Base-by-base conservation (phyloP, 2,113 vertebrate genomes). In the Saimiri boliviensis region DNA sequence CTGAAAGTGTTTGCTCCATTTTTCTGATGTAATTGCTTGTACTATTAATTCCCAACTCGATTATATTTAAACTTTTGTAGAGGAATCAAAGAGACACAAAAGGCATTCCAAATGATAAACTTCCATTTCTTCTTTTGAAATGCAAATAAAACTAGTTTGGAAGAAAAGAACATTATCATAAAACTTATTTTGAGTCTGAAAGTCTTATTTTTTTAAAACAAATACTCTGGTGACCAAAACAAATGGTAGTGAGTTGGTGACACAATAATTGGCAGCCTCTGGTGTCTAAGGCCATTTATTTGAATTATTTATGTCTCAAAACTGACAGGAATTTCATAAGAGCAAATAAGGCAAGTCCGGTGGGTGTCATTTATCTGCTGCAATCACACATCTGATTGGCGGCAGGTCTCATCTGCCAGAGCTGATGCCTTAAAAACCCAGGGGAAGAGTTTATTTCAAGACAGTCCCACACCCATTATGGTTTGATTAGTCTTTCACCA, bases 291-390 rank as follows among this genome's bases (percentile, higher is more conserved):
- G 93, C 77, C 92, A 98, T 98, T 98, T 98, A 60, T 80, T 89
- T 98, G 96, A 98, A 98, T 98, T 98, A 98, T 98, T 98, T 98
- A 98, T 98, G 79, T 83, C 70, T 91, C 94, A 98, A 97, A 97
- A 79, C 42, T 93, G 95, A 97, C 95, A 98, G 97, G 93, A 97
- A 96, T 98, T 98, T 98, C 95, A 86, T 96, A 97, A 97, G 85
- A 97, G 87, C 94, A 98, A 98, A 97, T 96, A 95, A 96, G 92
- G 58, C 49, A 86, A 93, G 86, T 97, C 97, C 95, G 91, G 86
- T 0, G 96, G 97, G 97, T 96, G 87, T 97, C 93, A 3, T 97
- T 98, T 97, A 95, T 93, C 77, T 93, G 96, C 96, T 96, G 95
- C 85, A 96, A 92, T 94, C 94, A 93, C 94, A 81, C 68, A 76